Base-by-base conservation (phyloP, 1,140 invertebrate genomes). In the Bacillus rossius region DNA sequence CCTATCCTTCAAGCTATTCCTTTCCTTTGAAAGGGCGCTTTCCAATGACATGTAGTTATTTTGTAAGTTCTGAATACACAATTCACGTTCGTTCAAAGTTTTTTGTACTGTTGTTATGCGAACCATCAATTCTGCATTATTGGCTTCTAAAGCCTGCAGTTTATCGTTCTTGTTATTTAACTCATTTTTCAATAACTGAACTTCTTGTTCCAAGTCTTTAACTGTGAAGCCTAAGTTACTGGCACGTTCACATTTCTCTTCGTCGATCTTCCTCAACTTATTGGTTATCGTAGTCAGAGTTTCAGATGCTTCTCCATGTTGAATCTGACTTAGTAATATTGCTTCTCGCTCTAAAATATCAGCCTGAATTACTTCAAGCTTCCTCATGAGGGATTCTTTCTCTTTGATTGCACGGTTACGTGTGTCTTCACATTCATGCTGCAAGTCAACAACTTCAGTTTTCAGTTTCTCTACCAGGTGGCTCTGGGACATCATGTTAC, bases 261-360 rank as follows among this genome's bases (percentile, higher is more conserved):
- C 71, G 62, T 76, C 73, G n/a, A 73, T 65, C 34, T 68, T 68
- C 17, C 25, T 38, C 20, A 54, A n/a, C 17, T 54, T 54, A 34
- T 20, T 19, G 23, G 37, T 5, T 20, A 34, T 42, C 2, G 37
- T 25, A 16, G 16, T 22, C 22, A 34, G 14, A n/a, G 19, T 54
- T 8, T 54, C 52, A 13, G 22, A 17, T 17, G n/a, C 41, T n/a
- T 34, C 23, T 14, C 41, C 37, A 43, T 54, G 65, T 57, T 75
- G 68, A 14, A 77, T 73, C 56, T 78, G 73, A 41, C 71, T 66
- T 62, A 77, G 72, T 10, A 54, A 40, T 3, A 70, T 66, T 1
- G 75, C 69, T 60, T 79, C 76, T 8, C 75, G 61, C 41, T 77
- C 75, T 67, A 76, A 65, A 74, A 79, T 77, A 58, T 78, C 76